A percentile compares a stretch with the other conserved stretches of the same genome.
Evolutionary conservation across 2,113 vertebrate species (phyloP).

Genomic region (Dermatemys mawii): DNA sequence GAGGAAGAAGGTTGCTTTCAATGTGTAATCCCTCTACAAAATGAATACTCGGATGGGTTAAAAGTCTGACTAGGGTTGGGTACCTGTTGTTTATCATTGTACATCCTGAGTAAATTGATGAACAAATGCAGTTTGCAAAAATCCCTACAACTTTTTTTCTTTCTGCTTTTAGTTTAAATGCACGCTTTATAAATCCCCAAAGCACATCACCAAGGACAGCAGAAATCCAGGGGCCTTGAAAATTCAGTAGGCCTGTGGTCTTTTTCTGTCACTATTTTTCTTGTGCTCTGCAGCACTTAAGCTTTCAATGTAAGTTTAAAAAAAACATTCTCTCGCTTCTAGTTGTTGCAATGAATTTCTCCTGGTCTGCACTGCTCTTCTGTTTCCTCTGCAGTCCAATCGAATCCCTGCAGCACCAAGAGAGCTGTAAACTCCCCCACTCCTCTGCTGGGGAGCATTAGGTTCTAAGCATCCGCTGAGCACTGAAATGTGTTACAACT

Average conservation of each 20-base stretch:
- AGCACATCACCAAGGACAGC: neutral
- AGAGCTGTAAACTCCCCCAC: slow-evolving; percentile 68
- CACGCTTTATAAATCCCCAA: neutral
- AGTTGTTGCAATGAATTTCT: neutral
- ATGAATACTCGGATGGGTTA: slow-evolving; percentile 67
- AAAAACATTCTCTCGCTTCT: neutral
- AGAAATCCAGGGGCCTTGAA: slow-evolving; percentile 37
- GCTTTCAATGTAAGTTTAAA: slow-evolving; percentile 36
- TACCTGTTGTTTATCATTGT: slow-evolving; percentile 17
- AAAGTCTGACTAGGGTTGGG: neutral
- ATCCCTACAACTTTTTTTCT: neutral
- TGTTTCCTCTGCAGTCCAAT: neutral
- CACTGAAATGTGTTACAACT: slow-evolving; percentile 31
- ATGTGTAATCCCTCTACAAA: neutral
- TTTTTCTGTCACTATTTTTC: slow-evolving; percentile 28
- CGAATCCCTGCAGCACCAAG: slow-evolving; percentile 60
- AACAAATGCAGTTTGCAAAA: slow-evolving; percentile 20
- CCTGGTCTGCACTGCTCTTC: slow-evolving; percentile 20
- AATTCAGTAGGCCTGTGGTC: neutral
- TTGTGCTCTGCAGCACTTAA: slow-evolving; percentile 22
- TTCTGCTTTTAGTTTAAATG: slow-evolving; percentile 44
- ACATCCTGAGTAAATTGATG: neutral
- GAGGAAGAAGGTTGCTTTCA: slow-evolving; percentile 53
- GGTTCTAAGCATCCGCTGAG: slow-evolving; percentile 63
- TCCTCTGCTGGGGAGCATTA: slow-evolving; percentile 64